Percentiles rank a stretch among this genome's conserved stretches.
Evolutionary conservation across 2,888 invertebrate genomes (phyloP).

Genomic region (Latrodectus elegans): DNA sequence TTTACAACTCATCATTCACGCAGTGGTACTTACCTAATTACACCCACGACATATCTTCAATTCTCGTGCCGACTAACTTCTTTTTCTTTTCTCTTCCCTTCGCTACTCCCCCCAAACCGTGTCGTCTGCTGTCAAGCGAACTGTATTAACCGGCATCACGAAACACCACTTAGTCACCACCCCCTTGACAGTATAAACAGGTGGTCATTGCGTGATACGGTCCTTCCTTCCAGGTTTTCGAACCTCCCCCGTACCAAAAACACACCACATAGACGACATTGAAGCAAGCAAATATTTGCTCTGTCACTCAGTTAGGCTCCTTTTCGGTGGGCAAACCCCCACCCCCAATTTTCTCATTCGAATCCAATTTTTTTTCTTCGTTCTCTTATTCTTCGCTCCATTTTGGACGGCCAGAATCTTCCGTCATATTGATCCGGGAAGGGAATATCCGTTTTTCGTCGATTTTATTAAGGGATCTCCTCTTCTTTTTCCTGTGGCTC

Average conservation of each 20-base stretch:
- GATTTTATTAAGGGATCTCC: slow-evolving; percentile 11
- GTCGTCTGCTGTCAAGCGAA: slow-evolving; percentile 11
- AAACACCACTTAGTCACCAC: slow-evolving; percentile 48
- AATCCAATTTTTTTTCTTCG: neutral
- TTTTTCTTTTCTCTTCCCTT: neutral
- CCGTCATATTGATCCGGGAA: slow-evolving; percentile 29
- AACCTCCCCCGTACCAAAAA: slow-evolving; percentile 21
- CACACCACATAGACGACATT: slow-evolving; percentile 32
- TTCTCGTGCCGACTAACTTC: neutral
- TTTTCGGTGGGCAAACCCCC: neutral
- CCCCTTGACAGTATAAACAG: slow-evolving; percentile 52
- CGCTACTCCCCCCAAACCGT: neutral
- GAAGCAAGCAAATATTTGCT: slow-evolving; percentile 45
- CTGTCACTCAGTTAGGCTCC: slow-evolving; percentile 40
- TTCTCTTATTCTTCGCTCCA: slow-evolving; percentile 3
- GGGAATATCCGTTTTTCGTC: slow-evolving; percentile 4
- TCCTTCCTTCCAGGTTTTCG: neutral
- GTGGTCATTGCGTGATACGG: slow-evolving; percentile 49
- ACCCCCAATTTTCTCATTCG: neutral
- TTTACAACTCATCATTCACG: no score
- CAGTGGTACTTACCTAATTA: no score
- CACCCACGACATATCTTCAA: no score
- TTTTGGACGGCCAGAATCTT: slow-evolving; percentile 2
- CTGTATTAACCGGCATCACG: slow-evolving; percentile 41
- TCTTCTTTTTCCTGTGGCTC: neutral